phyloP scores from a whole-genome alignment of 2,113 vertebrate species.

The Otolemur garnettii region DNA sequence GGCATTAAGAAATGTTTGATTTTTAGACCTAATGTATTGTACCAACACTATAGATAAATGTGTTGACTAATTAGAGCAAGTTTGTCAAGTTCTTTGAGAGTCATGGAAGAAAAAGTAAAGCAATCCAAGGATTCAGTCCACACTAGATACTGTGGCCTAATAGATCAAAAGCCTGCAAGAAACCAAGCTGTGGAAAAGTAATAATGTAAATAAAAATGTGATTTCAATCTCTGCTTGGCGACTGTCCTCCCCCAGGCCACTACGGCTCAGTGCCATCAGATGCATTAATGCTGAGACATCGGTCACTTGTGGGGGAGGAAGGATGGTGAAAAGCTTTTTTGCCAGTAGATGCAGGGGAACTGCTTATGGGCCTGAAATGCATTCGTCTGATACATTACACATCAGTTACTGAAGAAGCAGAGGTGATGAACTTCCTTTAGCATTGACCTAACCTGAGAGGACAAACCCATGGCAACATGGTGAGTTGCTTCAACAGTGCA shows the following conservation, averaged over 20 bases:
- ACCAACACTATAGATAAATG: not conserved
- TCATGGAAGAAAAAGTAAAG: slow-evolving; percentile 28
- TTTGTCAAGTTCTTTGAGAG: slow-evolving; percentile 54
- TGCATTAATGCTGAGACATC: slow-evolving; percentile 70
- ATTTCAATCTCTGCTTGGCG: slow-evolving; percentile 64
- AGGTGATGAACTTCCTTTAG: not conserved
- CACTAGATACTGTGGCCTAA: not conserved
- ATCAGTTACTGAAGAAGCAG: slow-evolving; percentile 24
- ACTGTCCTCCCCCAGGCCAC: slow-evolving; percentile 50
- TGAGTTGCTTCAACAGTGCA: slow-evolving; percentile 35
- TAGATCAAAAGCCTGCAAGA: slow-evolving; percentile 46
- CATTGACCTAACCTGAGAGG: not conserved
- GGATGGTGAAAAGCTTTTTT: slow-evolving; percentile 39
- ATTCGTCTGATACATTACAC: not conserved
- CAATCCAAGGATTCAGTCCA: slow-evolving; percentile 53
- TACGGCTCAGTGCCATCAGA: slow-evolving; percentile 73
- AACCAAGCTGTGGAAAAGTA: slow-evolving; percentile 69
- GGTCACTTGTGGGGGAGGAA: slow-evolving; percentile 4
- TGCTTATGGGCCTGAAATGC: not conserved
- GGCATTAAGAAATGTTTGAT: not conserved
- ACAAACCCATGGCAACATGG: not conserved
- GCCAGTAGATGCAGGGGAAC: not conserved
- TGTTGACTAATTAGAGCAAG: not conserved
- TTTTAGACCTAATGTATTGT: not conserved
- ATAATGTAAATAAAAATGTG: slow-evolving; percentile 73